Percentiles rank a stretch among this genome's conserved stretches.
phyloP scores from a whole-genome alignment of 1,140 invertebrate genomes.

The Mya arenaria region DNA sequence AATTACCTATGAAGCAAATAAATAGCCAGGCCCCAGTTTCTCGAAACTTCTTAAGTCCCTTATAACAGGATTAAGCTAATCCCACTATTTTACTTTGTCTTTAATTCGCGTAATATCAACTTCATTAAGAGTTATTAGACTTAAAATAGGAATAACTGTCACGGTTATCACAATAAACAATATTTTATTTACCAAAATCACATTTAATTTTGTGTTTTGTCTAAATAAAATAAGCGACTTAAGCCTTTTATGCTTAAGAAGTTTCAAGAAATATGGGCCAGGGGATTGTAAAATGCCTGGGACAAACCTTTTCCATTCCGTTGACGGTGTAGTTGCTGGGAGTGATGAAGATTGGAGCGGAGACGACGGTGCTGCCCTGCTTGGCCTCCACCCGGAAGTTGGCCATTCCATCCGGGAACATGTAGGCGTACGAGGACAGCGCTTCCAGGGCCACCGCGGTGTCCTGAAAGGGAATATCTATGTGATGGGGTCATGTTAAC shows the following conservation, averaged over 20 bases:
- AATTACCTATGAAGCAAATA: no score
- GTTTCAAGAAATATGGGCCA: not conserved
- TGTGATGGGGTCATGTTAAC: not conserved
- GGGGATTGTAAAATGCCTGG: not conserved
- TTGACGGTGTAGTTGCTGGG: constrained; percentile 1
- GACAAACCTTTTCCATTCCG: constrained; percentile 3
- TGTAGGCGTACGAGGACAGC: constrained; percentile 2
- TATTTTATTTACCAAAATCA: not conserved
- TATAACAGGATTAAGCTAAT: no score
- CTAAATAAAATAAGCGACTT: not conserved
- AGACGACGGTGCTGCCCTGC: not conserved
- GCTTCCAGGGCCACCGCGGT: constrained; percentile 33
- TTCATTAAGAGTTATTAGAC: not conserved
- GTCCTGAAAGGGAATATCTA: constrained; percentile 2
- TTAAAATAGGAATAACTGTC: not conserved
- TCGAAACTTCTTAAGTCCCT: no score
- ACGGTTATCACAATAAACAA: not conserved
- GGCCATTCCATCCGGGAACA: not conserved
- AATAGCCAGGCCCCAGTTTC: no score
- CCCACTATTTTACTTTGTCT: no score
- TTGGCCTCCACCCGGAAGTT: constrained; percentile 2
- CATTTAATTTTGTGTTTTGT: no score
- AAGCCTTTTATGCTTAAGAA: not conserved
- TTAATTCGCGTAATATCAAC: no score
- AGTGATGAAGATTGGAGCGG: not conserved